Evolutionary conservation across 2,797 vertebrate genomes (phyloP).

Genomic region (Epinephelus malabaricus): DNA sequence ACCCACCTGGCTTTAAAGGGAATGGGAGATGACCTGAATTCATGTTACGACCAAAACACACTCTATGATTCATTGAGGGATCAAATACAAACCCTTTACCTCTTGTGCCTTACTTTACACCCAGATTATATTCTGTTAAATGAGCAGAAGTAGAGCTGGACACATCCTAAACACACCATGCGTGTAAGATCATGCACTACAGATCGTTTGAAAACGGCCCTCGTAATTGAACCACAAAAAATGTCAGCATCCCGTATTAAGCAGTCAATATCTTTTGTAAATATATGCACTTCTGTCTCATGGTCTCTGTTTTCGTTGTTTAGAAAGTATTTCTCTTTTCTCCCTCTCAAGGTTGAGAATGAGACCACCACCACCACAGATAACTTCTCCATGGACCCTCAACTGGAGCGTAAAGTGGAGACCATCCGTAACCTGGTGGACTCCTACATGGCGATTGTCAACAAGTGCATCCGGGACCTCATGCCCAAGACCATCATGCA

Average conservation of each 20-base stretch:
- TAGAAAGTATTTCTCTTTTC: neutral
- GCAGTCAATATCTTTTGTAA: neutral
- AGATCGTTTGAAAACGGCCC: too few relatives aligned
- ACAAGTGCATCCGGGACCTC: conserved; percentile 97
- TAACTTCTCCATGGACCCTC: conserved; percentile 98
- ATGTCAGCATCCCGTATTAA: neutral
- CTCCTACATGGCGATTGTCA: conserved; percentile 98
- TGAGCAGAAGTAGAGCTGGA: too few relatives aligned
- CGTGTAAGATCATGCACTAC: too few relatives aligned
- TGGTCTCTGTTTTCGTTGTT: neutral
- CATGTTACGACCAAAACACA: too few relatives aligned
- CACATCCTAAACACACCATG: too few relatives aligned
- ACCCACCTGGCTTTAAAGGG: too few relatives aligned
- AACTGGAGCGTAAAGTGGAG: conserved; percentile 98
- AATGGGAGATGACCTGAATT: too few relatives aligned
- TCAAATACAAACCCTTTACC: too few relatives aligned
- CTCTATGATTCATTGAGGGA: too few relatives aligned
- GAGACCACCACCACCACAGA: conserved; percentile 91
- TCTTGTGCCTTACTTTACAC: too few relatives aligned
- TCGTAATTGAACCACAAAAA: neutral
- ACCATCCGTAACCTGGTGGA: conserved; percentile 97
- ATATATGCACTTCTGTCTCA: neutral
- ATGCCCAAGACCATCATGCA: conserved; percentile 99
- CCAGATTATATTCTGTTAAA: too few relatives aligned
- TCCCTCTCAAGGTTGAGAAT: conserved; percentile 87